Conservation (phyloP, 2,797 vertebrate species). For the Pristis pectinata region DNA sequence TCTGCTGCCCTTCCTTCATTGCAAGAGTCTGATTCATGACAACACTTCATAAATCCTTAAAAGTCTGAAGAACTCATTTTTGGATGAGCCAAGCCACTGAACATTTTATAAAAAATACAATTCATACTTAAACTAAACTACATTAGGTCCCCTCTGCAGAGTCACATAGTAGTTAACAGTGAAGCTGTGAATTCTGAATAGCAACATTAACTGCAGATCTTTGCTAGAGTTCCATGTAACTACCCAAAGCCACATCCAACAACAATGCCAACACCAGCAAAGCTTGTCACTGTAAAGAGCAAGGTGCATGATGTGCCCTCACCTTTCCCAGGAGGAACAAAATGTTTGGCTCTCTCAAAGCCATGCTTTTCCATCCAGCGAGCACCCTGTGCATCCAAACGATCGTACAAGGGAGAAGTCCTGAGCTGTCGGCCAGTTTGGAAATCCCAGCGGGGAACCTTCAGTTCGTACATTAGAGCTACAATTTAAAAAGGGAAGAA, state of each 20-base stretch:
- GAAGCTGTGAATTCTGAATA: background rate
- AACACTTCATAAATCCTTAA: background rate
- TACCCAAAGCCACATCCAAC: too few relatives aligned
- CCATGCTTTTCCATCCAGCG: constrained; percentile 99
- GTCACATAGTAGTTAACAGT: background rate
- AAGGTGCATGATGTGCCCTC: constrained; percentile 28
- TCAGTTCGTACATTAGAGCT: constrained; percentile 90
- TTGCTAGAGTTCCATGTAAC: too few relatives aligned
- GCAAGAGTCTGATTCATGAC: background rate
- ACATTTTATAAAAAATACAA: background rate
- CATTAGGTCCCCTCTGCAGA: background rate
- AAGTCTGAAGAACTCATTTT: too few relatives aligned
- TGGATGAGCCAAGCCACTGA: too few relatives aligned
- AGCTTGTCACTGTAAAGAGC: too few relatives aligned
- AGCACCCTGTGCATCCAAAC: constrained; percentile 88
- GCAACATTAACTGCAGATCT: background rate
- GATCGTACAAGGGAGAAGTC: constrained; percentile 89
- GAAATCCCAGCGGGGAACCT: constrained; percentile 97
- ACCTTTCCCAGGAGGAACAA: constrained; percentile 89
- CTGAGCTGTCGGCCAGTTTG: constrained; percentile 92
- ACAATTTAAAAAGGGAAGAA: constrained; percentile 13
- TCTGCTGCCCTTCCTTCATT: background rate
- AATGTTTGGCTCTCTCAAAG: constrained; percentile 93
- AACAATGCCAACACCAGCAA: background rate
- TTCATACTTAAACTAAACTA: background rate